Conservation (phyloP, 2,797 vertebrate species). For the Varecia variegata region DNA sequence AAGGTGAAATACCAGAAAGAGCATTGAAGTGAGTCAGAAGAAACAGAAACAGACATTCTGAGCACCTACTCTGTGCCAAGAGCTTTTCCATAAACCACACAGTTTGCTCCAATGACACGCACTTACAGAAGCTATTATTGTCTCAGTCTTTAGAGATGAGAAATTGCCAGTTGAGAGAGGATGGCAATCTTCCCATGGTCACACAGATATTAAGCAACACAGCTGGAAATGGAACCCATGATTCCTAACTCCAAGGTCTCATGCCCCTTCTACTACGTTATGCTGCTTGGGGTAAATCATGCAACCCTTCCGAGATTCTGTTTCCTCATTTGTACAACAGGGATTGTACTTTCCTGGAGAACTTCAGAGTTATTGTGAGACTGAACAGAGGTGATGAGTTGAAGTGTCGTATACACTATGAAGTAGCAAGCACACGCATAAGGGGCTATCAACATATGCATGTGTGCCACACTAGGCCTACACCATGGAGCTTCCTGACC, state of each 20-base stretch:
- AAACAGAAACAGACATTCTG: neutral
- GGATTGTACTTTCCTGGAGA: neutral
- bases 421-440: neutral
- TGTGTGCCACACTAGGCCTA: neutral
- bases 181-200: neutral
- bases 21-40: slow-evolving; percentile 9
- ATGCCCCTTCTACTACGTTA: neutral
- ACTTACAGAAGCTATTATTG: neutral
- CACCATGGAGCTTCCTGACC: neutral
- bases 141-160: neutral
- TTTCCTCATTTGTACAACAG: neutral
- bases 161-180: neutral
- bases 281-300: neutral
- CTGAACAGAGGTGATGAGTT: neutral
- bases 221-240: neutral
- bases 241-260: neutral
- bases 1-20: neutral
- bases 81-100: neutral
- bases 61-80: slow-evolving; percentile 25
- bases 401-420: neutral
- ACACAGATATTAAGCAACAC: neutral
- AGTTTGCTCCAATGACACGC: neutral
- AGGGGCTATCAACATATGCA: no score
- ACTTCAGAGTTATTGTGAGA: neutral
- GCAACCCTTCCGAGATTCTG: neutral